Evolutionary conservation across 2,797 vertebrate genomes (phyloP).

Genomic region (Scolopax rusticola): DNA sequence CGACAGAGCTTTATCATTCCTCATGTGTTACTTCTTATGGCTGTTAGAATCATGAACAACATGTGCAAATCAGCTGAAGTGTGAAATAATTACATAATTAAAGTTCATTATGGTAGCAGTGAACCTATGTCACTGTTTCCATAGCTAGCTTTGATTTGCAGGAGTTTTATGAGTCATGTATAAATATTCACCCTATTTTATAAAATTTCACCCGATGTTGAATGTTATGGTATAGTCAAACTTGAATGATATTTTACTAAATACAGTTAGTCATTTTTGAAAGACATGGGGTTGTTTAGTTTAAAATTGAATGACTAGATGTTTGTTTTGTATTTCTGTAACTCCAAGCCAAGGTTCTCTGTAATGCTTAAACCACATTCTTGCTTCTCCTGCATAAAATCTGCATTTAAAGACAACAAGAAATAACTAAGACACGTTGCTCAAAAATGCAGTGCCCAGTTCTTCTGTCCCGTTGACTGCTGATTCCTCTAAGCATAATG

Average conservation of each 20-base stretch:
- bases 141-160: not conserved
- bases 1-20: not conserved
- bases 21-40: constrained; percentile 10
- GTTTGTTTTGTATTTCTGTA: not conserved
- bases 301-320: not conserved
- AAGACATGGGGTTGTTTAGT: not conserved
- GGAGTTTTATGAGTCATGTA: not conserved
- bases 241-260: not conserved
- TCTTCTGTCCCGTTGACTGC: not conserved
- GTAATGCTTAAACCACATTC: not conserved
- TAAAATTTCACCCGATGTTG: not conserved
- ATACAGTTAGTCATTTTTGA: not conserved
- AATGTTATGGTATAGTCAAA: not conserved
- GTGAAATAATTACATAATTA: constrained; percentile 64
- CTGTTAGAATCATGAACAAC: constrained; percentile 9
- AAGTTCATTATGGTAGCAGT: constrained; percentile 8
- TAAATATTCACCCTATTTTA: not conserved
- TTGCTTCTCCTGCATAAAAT: not conserved
- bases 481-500: constrained; percentile 6
- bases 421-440: not conserved
- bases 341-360: not conserved
- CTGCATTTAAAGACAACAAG: not conserved
- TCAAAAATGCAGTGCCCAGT: not conserved
- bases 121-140: constrained; percentile 3
- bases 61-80: constrained; percentile 51